Evolutionary conservation across 53 echinoderm and acorn worm genomes (phyloP).

Genomic region (Paracentrotus lividus): DNA sequence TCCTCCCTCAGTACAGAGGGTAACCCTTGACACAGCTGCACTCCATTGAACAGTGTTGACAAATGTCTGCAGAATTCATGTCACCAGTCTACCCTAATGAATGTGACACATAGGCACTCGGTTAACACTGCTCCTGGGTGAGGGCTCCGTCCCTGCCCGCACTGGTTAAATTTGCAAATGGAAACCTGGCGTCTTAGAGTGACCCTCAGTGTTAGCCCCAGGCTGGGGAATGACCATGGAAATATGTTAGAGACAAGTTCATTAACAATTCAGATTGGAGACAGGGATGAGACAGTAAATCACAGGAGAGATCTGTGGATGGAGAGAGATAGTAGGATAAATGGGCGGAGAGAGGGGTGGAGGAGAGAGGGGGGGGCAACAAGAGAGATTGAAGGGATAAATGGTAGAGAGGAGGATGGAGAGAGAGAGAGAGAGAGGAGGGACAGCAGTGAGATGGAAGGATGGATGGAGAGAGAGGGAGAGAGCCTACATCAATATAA

Average conservation of each 20-base stretch:
- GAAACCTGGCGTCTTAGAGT: constrained; percentile 32
- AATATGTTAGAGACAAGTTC: constrained; percentile 18
- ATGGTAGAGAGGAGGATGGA: background rate
- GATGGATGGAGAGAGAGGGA: too few species aligned
- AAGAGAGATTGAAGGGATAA: background rate
- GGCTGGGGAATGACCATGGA: constrained; percentile 11
- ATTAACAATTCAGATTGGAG: constrained; percentile 42
- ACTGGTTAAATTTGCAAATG: constrained; percentile 41
- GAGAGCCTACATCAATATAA: too few species aligned
- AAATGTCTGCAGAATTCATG: constrained; percentile 33
- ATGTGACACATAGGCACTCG: constrained; percentile 17
- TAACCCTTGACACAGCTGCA: background rate
- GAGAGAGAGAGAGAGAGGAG: background rate
- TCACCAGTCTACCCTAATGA: constrained; percentile 47
- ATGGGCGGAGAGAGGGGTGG: background rate
- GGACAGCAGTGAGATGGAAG: too few species aligned
- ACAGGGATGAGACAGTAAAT: background rate
- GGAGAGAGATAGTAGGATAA: too few species aligned
- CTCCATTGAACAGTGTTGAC: constrained; percentile 6
- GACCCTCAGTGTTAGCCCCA: constrained; percentile 26
- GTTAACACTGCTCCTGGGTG: constrained; percentile 29
- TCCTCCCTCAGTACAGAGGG: background rate
- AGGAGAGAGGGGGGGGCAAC: background rate
- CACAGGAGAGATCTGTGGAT: too few species aligned
- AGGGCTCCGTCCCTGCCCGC: background rate